Evolutionary conservation across 2,113 vertebrate genomes (phyloP).

Genomic region (Lanius collurio): DNA sequence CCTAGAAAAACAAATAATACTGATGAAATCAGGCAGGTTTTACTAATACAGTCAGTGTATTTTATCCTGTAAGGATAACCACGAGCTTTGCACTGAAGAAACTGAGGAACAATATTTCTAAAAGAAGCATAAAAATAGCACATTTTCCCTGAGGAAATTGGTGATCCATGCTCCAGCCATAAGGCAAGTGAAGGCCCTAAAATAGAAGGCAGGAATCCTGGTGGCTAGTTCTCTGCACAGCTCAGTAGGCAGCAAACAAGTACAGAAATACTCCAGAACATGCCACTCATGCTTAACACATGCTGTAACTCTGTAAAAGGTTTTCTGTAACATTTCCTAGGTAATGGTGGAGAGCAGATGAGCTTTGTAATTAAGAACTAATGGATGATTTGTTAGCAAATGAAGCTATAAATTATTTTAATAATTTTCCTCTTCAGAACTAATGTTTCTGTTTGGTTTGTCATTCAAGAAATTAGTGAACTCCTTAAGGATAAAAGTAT

Average conservation of each 20-base stretch:
- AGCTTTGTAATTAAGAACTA: neutral
- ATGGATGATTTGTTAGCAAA: neutral
- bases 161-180: neutral
- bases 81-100: neutral
- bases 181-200: neutral
- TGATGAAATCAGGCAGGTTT: neutral
- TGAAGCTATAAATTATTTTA: neutral
- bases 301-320: neutral
- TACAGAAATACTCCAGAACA: conserved; percentile 30
- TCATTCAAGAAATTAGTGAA: conserved; percentile 34
- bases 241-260: neutral
- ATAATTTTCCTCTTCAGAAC: neutral
- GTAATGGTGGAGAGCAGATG: neutral
- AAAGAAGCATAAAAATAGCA: neutral
- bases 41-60: neutral
- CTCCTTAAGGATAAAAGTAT: conserved; percentile 79
- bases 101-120: neutral
- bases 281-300: neutral
- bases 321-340: neutral
- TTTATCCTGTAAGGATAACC: neutral
- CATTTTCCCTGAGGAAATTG: neutral
- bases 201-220: neutral
- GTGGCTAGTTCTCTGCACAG: neutral
- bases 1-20: neutral
- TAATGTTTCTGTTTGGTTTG: neutral